A percentile compares a stretch with the other conserved stretches of the same genome.
Conservation (phyloP, 1,140 invertebrate genomes). For the Drosophila nikananu region DNA sequence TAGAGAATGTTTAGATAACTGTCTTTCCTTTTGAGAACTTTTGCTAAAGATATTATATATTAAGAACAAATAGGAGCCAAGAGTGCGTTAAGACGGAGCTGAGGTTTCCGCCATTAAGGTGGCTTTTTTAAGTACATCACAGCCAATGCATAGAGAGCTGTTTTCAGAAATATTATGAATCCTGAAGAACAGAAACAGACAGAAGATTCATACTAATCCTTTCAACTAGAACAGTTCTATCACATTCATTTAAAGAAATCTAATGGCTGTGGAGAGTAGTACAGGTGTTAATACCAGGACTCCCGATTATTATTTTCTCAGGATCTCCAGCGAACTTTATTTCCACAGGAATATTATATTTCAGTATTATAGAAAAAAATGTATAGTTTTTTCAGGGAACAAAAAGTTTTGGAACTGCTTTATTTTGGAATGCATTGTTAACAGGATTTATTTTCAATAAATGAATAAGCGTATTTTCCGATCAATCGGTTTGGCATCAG, state of each 20-base stretch:
- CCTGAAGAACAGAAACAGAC: neutral
- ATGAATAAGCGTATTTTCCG: constrained; percentile 1
- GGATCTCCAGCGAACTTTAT: neutral
- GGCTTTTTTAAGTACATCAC: neutral
- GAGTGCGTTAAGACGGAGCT: neutral
- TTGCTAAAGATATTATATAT: too few relatives aligned
- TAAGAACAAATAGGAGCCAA: too few relatives aligned
- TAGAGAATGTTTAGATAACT: too few relatives aligned
- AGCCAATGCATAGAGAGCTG: neutral
- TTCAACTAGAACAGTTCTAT: neutral
- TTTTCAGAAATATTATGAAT: neutral
- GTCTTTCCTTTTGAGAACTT: too few relatives aligned
- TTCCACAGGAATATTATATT: neutral
- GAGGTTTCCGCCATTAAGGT: neutral
- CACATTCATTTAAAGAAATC: neutral
- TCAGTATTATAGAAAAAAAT: neutral
- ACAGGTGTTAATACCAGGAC: too few relatives aligned
- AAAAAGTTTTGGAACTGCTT: neutral
- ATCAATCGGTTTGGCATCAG: neutral
- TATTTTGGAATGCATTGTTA: neutral
- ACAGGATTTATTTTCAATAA: neutral
- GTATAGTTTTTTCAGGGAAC: neutral
- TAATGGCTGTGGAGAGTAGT: neutral
- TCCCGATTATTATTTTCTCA: neutral
- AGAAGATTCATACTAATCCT: neutral